Conservation (phyloP, 2,888 invertebrate genomes). For the Rutpela maculata region DNA sequence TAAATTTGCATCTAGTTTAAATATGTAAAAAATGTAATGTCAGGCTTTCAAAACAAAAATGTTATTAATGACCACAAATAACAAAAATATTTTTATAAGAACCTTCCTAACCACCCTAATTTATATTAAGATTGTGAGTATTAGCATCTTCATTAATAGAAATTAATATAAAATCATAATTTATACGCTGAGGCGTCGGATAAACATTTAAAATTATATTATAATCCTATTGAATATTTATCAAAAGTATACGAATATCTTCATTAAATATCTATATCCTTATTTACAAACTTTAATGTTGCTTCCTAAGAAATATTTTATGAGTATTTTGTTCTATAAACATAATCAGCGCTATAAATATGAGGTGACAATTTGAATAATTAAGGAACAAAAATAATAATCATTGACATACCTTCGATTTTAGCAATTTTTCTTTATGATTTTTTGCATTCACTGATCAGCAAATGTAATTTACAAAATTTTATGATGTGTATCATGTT, state of each 20-base stretch:
- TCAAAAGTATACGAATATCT: not conserved
- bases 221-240: conserved; percentile 32
- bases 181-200: conserved; percentile 4
- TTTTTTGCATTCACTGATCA: too few species aligned
- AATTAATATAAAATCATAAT: not conserved
- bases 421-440: too few species aligned
- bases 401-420: too few species aligned
- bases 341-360: not conserved
- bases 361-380: not conserved
- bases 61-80: too few species aligned
- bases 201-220: conserved; percentile 6
- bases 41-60: too few species aligned
- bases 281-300: conserved; percentile 5
- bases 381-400: not conserved
- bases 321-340: conserved; percentile 2
- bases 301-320: not conserved
- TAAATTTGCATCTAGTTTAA: too few species aligned
- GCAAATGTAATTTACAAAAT: too few species aligned
- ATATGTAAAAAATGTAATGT: too few species aligned
- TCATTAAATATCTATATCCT: conserved; percentile 6
- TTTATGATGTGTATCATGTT: too few species aligned
- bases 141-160: not conserved
- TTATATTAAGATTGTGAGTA: not conserved
- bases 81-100: not conserved
- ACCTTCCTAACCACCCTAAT: not conserved